Conservation (phyloP, 2,113 vertebrate genomes). For the Panthera uncia region DNA sequence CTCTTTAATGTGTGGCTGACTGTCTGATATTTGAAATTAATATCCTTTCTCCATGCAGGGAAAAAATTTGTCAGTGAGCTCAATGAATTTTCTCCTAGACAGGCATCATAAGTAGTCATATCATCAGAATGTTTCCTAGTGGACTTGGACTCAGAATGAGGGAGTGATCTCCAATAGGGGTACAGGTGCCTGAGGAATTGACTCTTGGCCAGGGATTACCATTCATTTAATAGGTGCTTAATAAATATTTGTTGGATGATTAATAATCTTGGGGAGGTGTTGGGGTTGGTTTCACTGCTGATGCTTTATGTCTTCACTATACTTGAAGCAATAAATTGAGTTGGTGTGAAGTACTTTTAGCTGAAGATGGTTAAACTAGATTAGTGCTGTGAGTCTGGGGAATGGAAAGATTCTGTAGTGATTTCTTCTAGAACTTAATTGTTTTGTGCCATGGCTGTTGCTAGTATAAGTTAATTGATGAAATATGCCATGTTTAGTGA, state of each 20-base stretch:
- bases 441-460: neutral
- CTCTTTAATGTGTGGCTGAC: neutral
- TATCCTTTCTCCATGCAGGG: neutral
- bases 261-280: neutral
- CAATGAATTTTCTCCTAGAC: neutral
- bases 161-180: neutral
- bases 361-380: neutral
- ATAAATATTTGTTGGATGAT: neutral
- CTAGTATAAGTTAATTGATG: neutral
- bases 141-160: neutral
- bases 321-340: neutral
- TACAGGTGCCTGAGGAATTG: neutral
- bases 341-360: neutral
- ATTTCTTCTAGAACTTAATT: constrained; percentile 34
- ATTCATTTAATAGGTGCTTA: neutral
- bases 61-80: neutral
- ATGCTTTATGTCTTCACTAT: neutral
- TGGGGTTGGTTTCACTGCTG: neutral
- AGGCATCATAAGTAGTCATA: neutral
- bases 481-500: neutral
- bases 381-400: neutral
- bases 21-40: constrained; percentile 19
- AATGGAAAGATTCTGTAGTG: neutral
- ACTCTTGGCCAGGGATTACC: neutral
- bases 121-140: neutral